A percentile compares a stretch with the other conserved stretches of the same genome.
Evolutionary conservation across 2,888 invertebrate genomes (phyloP).

Genomic region (Andricus curvator): DNA sequence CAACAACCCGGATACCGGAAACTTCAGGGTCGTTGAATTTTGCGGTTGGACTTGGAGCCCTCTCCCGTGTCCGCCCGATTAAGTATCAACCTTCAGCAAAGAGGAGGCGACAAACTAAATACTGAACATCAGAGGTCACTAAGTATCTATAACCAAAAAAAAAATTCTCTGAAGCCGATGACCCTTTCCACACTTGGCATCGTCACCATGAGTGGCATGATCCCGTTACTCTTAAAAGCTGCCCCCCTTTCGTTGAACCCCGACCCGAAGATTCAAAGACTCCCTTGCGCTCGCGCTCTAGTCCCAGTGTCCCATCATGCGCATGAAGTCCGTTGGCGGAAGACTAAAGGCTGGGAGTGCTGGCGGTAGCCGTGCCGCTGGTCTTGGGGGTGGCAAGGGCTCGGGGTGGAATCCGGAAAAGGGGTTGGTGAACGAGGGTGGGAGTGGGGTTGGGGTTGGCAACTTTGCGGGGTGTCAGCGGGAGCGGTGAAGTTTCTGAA

Average conservation of each 20-base stretch:
- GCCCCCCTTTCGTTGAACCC: background rate
- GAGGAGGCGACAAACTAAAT: background rate
- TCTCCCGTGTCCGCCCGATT: too few species aligned
- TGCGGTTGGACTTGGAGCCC: too few species aligned
- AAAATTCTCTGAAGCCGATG: constrained; percentile 1
- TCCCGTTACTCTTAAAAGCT: constrained; percentile 24
- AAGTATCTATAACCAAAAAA: constrained; percentile 8
- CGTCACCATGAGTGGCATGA: constrained; percentile 30
- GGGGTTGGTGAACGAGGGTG: constrained; percentile 43
- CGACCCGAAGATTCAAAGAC: constrained; percentile 27
- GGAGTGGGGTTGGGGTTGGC: constrained; percentile 11
- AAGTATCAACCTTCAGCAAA: background rate
- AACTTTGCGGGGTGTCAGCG: constrained; percentile 62
- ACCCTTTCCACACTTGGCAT: constrained; percentile 17
- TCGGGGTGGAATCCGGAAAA: constrained; percentile 34
- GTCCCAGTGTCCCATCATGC: constrained; percentile 55
- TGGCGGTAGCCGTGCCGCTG: constrained; percentile 40
- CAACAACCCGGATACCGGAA: too few species aligned
- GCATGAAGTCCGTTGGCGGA: constrained; percentile 65
- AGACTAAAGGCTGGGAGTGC: constrained; percentile 54
- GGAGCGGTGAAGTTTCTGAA: constrained; percentile 73
- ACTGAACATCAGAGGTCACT: constrained; percentile 4
- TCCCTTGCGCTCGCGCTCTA: constrained; percentile 51
- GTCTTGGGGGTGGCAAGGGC: background rate
- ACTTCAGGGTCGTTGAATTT: too few species aligned